Conservation (phyloP, 2,797 vertebrate species). For the Sciurus vulgaris region DNA sequence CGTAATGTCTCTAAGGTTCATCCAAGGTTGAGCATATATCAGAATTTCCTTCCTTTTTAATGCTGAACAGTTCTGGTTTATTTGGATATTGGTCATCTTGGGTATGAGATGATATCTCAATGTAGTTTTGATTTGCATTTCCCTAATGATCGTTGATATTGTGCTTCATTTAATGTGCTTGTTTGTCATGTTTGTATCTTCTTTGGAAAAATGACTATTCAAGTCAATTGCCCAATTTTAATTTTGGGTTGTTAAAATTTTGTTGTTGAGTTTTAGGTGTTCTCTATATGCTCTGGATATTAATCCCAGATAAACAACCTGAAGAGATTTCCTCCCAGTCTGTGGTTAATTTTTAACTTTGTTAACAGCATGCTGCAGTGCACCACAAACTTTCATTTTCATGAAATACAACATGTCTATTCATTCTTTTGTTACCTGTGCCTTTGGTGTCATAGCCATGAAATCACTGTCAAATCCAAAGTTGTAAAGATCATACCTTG, state of each 20-base stretch:
- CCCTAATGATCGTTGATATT: not conserved
- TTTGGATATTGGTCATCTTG: not conserved
- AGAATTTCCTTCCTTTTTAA: not conserved
- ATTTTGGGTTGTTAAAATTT: not conserved
- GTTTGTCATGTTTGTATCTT: not conserved
- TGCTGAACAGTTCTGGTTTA: not conserved
- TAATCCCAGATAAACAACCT: not conserved
- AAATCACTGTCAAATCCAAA: not conserved
- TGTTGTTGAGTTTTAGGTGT: not conserved
- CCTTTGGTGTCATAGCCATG: not conserved
- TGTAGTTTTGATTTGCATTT: not conserved
- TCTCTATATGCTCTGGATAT: not conserved
- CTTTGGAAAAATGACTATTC: not conserved
- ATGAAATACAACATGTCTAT: not conserved
- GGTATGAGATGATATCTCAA: not conserved
- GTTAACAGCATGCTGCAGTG: not conserved
- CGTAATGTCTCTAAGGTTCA: not conserved
- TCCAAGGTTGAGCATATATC: not conserved
- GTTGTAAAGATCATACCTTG: not conserved
- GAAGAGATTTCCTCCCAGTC: not conserved
- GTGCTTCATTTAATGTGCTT: not conserved
- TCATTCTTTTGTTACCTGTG: not conserved
- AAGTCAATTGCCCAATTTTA: not conserved
- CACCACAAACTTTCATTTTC: not conserved
- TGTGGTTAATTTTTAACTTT: not conserved